Conservation (phyloP, 2,888 invertebrate species). For the Aspidapion aeneum region DNA sequence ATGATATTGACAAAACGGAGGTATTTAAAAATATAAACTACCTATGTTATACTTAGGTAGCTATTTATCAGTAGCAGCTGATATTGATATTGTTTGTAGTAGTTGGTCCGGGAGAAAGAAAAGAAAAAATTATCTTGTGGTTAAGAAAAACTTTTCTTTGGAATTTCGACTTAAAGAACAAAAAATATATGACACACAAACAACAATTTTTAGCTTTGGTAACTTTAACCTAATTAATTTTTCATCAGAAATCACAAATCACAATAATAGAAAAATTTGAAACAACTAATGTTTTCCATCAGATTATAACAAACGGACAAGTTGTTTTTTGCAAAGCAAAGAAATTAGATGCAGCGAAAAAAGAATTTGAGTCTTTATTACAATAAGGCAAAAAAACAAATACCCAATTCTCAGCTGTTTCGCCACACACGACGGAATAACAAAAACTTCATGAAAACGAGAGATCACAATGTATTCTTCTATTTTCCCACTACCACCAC, state of each 20-base stretch:
- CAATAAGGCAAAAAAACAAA: too few relatives aligned
- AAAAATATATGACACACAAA: neutral
- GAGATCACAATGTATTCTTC: too few relatives aligned
- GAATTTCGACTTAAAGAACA: neutral
- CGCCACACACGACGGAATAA: too few relatives aligned
- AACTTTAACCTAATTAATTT: neutral
- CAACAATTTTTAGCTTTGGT: neutral
- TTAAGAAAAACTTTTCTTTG: neutral
- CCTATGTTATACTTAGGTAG: too few relatives aligned
- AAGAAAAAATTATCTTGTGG: neutral
- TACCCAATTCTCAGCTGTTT: too few relatives aligned
- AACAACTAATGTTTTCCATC: neutral
- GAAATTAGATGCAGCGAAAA: constrained; percentile 27
- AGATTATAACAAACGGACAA: constrained; percentile 10
- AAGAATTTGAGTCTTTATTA: constrained; percentile 32
- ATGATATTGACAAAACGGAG: neutral
- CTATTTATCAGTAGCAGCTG: too few relatives aligned
- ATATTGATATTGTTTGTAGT: too few relatives aligned
- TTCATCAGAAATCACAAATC: neutral
- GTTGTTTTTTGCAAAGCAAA: constrained; percentile 16
- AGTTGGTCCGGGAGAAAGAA: neutral
- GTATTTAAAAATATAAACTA: too few relatives aligned
- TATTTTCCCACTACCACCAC: too few relatives aligned
- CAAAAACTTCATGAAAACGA: too few relatives aligned
- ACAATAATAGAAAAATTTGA: neutral